These are phyloP conservation scores for Acrocera orbiculus DNA, from an alignment of 2,888 invertebrate species.

Conservation along the genomic window DNA sequence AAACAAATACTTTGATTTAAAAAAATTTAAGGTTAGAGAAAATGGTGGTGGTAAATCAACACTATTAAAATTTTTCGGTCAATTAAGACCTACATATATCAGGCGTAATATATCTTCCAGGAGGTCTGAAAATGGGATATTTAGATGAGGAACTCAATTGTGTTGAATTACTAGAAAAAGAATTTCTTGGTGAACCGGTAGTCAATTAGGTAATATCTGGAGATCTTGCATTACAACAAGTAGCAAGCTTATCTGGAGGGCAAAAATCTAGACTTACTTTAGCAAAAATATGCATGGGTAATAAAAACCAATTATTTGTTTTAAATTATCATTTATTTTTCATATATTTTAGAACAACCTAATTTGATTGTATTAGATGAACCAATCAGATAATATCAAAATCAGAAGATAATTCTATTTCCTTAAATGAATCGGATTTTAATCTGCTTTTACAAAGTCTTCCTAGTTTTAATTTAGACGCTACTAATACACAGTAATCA, in stretches of 20 bases:
- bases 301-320: too few species aligned
- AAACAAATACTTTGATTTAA: too few species aligned
- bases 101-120: slow-evolving; percentile 73
- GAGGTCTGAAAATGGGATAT: slow-evolving; percentile 90
- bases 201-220: slow-evolving; percentile 95
- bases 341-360: too few species aligned
- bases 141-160: slow-evolving; percentile 84
- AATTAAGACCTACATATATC: slow-evolving; percentile 62
- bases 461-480: slow-evolving; percentile 51
- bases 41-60: slow-evolving; percentile 97
- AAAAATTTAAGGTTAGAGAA: slow-evolving; percentile 55
- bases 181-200: slow-evolving; percentile 75
- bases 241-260: slow-evolving; percentile 89
- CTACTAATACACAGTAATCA: slow-evolving; percentile 42
- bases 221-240: slow-evolving; percentile 80
- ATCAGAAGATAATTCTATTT: slow-evolving; percentile 9
- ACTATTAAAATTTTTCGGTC: slow-evolving; percentile 78
- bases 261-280: slow-evolving; percentile 97
- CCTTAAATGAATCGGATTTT: slow-evolving; percentile 28
- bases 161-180: slow-evolving; percentile 71
- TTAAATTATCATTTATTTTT: neutral
- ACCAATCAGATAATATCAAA: too few species aligned
- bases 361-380: too few species aligned
- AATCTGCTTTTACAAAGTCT: slow-evolving; percentile 44
- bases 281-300: slow-evolving; percentile 84